These are phyloP conservation scores for Holothuria glaberrima DNA, from an alignment of 35 echinoderm and acorn worm species.

Conservation along the genomic window DNA sequence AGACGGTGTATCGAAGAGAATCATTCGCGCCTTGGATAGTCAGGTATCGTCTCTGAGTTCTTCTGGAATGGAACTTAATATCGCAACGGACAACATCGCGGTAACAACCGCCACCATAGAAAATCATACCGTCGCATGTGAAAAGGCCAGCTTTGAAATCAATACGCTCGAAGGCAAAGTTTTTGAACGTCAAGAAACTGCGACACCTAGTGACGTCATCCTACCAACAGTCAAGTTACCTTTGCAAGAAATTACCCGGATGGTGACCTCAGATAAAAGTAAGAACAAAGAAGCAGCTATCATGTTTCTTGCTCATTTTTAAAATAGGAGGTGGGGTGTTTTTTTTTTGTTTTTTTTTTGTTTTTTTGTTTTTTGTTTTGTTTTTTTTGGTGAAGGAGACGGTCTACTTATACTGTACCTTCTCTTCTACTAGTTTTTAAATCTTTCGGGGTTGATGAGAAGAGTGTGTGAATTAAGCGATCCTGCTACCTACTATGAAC, in stretches of 20 bases:
- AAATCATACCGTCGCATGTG: neutral
- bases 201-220: too few relatives aligned
- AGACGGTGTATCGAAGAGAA: neutral
- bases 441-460: too few relatives aligned
- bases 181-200: neutral
- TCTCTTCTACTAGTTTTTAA: too few relatives aligned
- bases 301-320: too few relatives aligned
- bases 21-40: neutral
- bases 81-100: constrained; percentile 9
- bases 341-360: too few relatives aligned
- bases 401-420: too few relatives aligned
- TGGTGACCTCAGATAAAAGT: neutral
- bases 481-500: too few relatives aligned
- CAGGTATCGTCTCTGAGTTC: constrained; percentile 1
- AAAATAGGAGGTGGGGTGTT: too few relatives aligned
- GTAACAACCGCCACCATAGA: constrained; percentile 9
- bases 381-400: too few relatives aligned
- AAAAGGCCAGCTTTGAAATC: neutral
- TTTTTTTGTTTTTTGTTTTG: too few relatives aligned
- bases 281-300: neutral
- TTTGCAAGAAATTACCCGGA: neutral
- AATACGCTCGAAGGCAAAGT: neutral
- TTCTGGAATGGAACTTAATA: constrained; percentile 17
- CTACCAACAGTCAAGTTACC: constrained; percentile 5
- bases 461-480: too few relatives aligned